Percentiles rank a stretch among this genome's conserved stretches.
Evolutionary conservation across 2,888 invertebrate species (phyloP).

Genomic region (Macroteleia sp.): DNA sequence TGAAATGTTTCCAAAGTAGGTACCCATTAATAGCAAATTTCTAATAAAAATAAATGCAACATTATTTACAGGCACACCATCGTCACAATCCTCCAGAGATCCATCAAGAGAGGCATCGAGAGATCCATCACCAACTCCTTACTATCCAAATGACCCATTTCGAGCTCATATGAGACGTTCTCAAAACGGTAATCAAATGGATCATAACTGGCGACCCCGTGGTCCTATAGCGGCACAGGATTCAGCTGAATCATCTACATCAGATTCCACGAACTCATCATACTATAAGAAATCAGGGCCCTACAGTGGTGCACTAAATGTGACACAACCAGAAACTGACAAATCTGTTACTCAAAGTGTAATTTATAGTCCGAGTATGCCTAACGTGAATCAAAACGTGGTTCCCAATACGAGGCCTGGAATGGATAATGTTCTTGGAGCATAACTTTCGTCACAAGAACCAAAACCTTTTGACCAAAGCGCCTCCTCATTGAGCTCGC

Average conservation of each 20-base stretch:
- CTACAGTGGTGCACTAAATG: constrained; percentile 12
- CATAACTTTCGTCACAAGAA: background rate
- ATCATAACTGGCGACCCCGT: constrained; percentile 51
- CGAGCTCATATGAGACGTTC: constrained; percentile 77
- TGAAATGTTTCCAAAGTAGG: too few species aligned
- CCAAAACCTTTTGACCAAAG: constrained; percentile 22
- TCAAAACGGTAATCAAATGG: constrained; percentile 63
- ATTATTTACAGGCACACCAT: constrained; percentile 81
- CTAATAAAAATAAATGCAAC: too few species aligned
- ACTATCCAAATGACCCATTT: constrained; percentile 75
- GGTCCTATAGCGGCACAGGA: constrained; percentile 54
- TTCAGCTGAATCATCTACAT: constrained; percentile 40
- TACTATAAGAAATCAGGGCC: constrained; percentile 44
- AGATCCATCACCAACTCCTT: constrained; percentile 82
- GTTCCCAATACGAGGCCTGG: background rate
- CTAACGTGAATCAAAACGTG: constrained; percentile 10
- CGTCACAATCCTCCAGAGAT: constrained; percentile 84
- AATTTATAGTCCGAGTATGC: constrained; percentile 5
- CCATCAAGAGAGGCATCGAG: constrained; percentile 83
- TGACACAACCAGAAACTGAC: constrained; percentile 17
- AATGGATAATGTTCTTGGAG: background rate
- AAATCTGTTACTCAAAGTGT: constrained; percentile 6
- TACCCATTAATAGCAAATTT: too few species aligned
- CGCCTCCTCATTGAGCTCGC: background rate
- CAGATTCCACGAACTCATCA: constrained; percentile 46